phyloP scores from a whole-genome alignment of 2,113 vertebrate genomes.

The Cisticola juncidis region DNA sequence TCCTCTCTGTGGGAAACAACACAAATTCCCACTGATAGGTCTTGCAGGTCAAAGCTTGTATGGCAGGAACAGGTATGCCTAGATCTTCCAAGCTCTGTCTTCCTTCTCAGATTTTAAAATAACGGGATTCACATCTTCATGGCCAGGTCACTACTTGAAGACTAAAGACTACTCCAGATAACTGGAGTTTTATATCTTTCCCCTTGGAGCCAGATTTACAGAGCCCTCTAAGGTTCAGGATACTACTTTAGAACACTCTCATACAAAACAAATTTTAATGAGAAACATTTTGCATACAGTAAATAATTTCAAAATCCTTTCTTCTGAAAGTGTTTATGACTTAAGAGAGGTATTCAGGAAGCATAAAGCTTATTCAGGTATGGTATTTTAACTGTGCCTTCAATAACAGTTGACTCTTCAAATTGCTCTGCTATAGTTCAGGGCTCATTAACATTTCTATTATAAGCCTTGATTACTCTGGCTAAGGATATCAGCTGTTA shows the following conservation, averaged over 20 bases:
- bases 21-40: not conserved
- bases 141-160: not conserved
- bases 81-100: not conserved
- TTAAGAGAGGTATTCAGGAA: not conserved
- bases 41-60: not conserved
- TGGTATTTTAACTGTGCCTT: not conserved
- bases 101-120: not conserved
- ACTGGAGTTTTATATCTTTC: not conserved
- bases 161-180: not conserved
- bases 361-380: not conserved
- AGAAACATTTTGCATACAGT: not conserved
- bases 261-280: not conserved
- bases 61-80: not conserved
- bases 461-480: not conserved
- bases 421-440: not conserved
- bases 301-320: not conserved
- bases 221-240: not conserved
- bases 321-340: not conserved
- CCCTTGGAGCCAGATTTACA: not conserved
- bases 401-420: not conserved
- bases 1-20: not conserved
- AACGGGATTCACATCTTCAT: not conserved
- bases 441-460: slow-evolving; percentile 29
- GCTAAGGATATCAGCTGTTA: not conserved
- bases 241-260: not conserved